Percentiles rank a stretch among this genome's conserved stretches.
phyloP scores from a whole-genome alignment of 2,888 invertebrate species.

The Craniophora ligustri region DNA sequence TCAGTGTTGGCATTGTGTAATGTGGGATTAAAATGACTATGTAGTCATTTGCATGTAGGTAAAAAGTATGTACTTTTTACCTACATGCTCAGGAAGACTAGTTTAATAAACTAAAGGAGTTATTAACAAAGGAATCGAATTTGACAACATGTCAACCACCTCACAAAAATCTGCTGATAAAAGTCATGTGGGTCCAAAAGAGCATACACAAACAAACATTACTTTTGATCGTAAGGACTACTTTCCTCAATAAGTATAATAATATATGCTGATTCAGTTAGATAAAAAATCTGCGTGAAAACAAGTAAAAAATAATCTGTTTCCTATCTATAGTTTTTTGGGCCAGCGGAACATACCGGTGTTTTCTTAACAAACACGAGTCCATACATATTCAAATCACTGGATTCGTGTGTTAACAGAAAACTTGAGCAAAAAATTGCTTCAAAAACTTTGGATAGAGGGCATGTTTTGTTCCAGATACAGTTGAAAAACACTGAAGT shows the following conservation, averaged over 20 bases:
- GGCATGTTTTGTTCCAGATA: slow-evolving; percentile 22
- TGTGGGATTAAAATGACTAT: too few relatives aligned
- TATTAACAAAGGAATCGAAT: too few relatives aligned
- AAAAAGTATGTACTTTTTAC: too few relatives aligned
- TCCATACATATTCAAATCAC: slow-evolving; percentile 44
- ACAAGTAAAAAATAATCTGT: slow-evolving; percentile 1
- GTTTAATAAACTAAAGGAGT: too few relatives aligned
- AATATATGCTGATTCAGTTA: slow-evolving; percentile 2
- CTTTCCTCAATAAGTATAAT: slow-evolving; percentile 9
- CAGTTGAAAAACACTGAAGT: slow-evolving; percentile 22
- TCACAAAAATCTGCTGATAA: too few relatives aligned
- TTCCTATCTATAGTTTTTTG: slow-evolving; percentile 3
- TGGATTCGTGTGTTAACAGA: slow-evolving; percentile 8
- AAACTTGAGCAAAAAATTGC: slow-evolving; percentile 27
- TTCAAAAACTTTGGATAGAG: slow-evolving; percentile 21
- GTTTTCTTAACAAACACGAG: slow-evolving; percentile 25
- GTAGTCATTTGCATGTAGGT: too few relatives aligned
- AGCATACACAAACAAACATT: background rate
- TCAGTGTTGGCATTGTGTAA: too few relatives aligned
- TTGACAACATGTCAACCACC: too few relatives aligned
- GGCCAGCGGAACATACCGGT: slow-evolving; percentile 8
- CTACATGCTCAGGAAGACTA: too few relatives aligned
- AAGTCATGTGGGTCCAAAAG: too few relatives aligned
- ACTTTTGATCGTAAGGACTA: background rate
- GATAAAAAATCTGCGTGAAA: slow-evolving; percentile 10